Base-by-base conservation (phyloP, 2,888 invertebrate genomes). In the Tipula vernalis region DNA sequence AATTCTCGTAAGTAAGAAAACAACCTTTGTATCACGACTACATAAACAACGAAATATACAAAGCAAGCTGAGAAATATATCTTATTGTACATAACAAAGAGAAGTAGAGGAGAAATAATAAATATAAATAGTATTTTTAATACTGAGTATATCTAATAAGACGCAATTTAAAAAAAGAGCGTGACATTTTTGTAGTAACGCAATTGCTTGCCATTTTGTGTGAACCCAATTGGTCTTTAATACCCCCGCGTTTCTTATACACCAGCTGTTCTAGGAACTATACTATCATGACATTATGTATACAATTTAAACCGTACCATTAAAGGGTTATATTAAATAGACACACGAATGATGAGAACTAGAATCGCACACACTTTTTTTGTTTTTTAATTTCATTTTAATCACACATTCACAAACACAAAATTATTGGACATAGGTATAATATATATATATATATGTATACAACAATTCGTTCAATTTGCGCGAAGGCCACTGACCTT, bases 111-210 rank as follows among this genome's bases (percentile, higher is more conserved):
- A 84, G 84, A 84, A 84, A 39, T 84, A 41, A 84, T 36, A 39
- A 39, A 15, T 39, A 84, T 39, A 84, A 36, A 71, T 71, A 71
- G 71, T 71, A 71, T 71, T 71, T 71, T 71, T 71, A 71, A 71
- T 84, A n/a, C 5, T 39, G 39, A 41, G 84, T 39, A 41, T n/a
- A 39, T 39, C 84, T 39, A 84, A 84, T 84, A 84, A 84, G 84
- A 84, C 84, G 84, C 84, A 84, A 84, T 39, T 84, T 84, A 84
- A 39, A 84, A 39, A 84, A 84, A 84, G n/a, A 39, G 41, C 84
- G 39, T 39, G 41, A 84, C 84, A 84, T 3, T 6, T 84, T 39
- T n/a, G 39, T 84, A 28, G 13, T 71, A 71, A 71, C 71, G 71
- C 71, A 71, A 71, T 71, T 71, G 28, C 28, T 71, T 51, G 51